Evolutionary conservation across 2,888 invertebrate species (phyloP).

Genomic region (Meloe dianella): DNA sequence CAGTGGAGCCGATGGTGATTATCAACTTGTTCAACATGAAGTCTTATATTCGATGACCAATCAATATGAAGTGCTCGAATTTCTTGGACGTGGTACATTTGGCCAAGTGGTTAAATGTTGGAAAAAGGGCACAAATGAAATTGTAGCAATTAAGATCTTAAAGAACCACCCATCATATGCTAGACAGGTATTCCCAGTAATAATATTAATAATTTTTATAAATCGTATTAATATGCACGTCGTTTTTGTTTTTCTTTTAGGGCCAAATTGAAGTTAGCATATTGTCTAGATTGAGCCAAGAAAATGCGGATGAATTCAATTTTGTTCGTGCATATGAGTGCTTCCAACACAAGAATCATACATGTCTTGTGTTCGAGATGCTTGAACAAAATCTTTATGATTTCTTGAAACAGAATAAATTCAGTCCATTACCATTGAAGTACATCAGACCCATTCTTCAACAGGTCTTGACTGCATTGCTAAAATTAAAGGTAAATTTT

Average conservation of each 20-base stretch:
- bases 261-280: conserved; percentile 99
- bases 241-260: conserved; percentile 40
- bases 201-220: too few relatives aligned
- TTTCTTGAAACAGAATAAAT: conserved; percentile 99
- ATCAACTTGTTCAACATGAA: conserved; percentile 98
- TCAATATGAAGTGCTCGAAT: conserved; percentile 96
- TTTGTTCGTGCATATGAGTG: conserved; percentile 99
- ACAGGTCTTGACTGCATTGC: conserved; percentile 88
- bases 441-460: conserved; percentile 98
- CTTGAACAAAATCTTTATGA: conserved; percentile 99
- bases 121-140: conserved; percentile 99
- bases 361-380: conserved; percentile 99
- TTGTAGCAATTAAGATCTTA: conserved; percentile 99
- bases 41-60: conserved; percentile 96
- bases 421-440: conserved; percentile 96
- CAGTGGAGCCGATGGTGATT: conserved; percentile 94
- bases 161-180: conserved; percentile 99
- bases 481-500: conserved; percentile 80
- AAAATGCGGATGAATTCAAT: conserved; percentile 99
- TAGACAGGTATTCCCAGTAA: conserved; percentile 78
- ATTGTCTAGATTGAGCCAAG: conserved; percentile 90
- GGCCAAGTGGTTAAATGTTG: conserved; percentile 99
- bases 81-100: conserved; percentile 98
- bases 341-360: conserved; percentile 99
- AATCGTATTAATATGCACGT: too few relatives aligned